These are phyloP conservation scores for Paramormyrops hopkinsi DNA, from an alignment of 2,797 vertebrate species.

Conservation along the genomic window DNA sequence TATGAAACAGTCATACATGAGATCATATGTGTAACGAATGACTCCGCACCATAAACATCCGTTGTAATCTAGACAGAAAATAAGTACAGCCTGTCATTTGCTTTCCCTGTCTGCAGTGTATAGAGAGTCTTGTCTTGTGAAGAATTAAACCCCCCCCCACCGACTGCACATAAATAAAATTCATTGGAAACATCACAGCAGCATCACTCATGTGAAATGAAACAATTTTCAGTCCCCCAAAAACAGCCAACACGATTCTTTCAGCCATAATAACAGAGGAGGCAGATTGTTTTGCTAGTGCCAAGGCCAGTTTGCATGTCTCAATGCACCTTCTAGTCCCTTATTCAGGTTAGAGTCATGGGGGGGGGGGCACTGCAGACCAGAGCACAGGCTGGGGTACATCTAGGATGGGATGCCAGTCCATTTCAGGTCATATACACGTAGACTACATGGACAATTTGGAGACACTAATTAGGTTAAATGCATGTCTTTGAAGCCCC, in stretches of 20 bases:
- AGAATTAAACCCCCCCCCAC: background rate
- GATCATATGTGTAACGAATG: background rate
- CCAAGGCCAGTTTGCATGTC: background rate
- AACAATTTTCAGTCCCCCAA: background rate
- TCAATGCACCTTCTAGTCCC: background rate
- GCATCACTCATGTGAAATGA: background rate
- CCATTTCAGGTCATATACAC: background rate
- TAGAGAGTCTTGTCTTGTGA: background rate
- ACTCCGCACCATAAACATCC: background rate
- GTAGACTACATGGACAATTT: background rate
- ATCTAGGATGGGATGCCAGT: background rate
- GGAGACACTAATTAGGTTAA: background rate
- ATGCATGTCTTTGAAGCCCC: background rate
- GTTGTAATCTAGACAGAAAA: background rate
- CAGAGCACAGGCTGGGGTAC: background rate
- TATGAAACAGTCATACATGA: background rate
- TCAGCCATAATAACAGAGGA: background rate
- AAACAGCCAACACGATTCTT: background rate
- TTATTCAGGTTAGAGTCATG: background rate
- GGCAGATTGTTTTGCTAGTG: background rate
- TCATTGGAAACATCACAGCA: background rate
- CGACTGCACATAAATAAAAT: background rate
- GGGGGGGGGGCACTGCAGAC: no score
- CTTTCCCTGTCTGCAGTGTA: background rate
- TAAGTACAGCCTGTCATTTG: background rate